Percentiles rank a stretch among this genome's conserved stretches.
These are phyloP conservation scores for Tetragonisca angustula DNA, from an alignment of 2,888 invertebrate genomes.

Conservation along the genomic window DNA sequence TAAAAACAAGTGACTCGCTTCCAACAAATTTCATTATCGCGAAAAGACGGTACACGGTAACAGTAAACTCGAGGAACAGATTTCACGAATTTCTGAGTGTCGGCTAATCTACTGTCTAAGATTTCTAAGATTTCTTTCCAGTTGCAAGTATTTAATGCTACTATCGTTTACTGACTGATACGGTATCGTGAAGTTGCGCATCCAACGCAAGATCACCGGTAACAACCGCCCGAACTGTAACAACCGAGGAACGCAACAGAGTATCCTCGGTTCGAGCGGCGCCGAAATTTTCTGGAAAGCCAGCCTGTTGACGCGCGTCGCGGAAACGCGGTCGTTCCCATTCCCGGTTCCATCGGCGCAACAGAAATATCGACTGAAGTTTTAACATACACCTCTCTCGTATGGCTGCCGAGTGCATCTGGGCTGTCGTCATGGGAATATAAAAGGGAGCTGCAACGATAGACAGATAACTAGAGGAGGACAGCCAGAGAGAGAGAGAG, in stretches of 20 bases:
- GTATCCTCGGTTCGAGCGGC: too few species aligned
- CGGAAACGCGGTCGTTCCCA: not conserved
- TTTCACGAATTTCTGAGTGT: not conserved
- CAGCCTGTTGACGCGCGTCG: constrained; percentile 4
- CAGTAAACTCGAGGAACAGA: not conserved
- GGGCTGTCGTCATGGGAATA: constrained; percentile 74
- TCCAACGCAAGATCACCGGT: not conserved
- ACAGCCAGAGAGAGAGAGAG: constrained; percentile 7
- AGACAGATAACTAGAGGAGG: constrained; percentile 61
- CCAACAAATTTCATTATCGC: not conserved
- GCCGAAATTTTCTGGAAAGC: not conserved
- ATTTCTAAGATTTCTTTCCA: too few species aligned
- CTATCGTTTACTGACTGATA: not conserved
- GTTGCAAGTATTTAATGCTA: not conserved
- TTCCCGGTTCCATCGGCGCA: constrained; percentile 17
- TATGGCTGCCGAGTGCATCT: constrained; percentile 63
- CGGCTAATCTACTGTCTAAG: too few species aligned
- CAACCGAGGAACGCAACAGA: not conserved
- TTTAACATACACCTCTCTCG: constrained; percentile 56
- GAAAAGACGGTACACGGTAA: not conserved
- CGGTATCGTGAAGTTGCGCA: not conserved
- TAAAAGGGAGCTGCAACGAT: constrained; percentile 67
- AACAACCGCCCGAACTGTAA: not conserved
- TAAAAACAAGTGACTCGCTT: not conserved
- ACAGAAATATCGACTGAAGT: constrained; percentile 64